phyloP scores from a whole-genome alignment of 2,888 invertebrate genomes.

The Drosophila crucigera region DNA sequence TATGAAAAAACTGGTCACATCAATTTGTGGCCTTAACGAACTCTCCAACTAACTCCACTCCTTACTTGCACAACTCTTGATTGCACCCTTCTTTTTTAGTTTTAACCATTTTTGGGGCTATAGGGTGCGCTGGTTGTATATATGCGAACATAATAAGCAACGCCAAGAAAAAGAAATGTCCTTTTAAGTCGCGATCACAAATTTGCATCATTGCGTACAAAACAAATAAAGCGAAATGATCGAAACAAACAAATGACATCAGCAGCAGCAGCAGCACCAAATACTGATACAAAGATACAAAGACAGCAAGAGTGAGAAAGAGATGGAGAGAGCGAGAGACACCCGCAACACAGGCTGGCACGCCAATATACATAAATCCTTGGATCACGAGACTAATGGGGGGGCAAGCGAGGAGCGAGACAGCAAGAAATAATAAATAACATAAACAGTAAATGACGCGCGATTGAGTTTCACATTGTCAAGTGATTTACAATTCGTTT shows the following conservation, averaged over 20 bases:
- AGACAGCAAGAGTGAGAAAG: neutral
- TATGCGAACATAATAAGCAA: conserved; percentile 41
- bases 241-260: conserved; percentile 67
- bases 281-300: conserved; percentile 7
- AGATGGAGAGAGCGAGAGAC: conserved; percentile 27
- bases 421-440: conserved; percentile 76
- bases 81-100: conserved; percentile 35
- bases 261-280: conserved; percentile 27
- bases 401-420: neutral
- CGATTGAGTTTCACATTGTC: conserved; percentile 82
- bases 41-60: conserved; percentile 5
- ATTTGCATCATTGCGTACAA: conserved; percentile 72
- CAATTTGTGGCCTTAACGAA: conserved; percentile 7
- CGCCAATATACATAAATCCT: conserved; percentile 76
- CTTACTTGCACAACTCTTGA: conserved; percentile 18
- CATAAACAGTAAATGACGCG: conserved; percentile 77
- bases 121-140: conserved; percentile 24
- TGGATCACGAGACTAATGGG: conserved; percentile 57
- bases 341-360: conserved; percentile 51
- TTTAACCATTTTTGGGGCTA: conserved; percentile 29
- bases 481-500: conserved; percentile 80
- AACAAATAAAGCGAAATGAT: conserved; percentile 17
- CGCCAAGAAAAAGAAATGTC: conserved; percentile 52
- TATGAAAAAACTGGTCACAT: conserved; percentile 2
- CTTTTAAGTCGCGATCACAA: conserved; percentile 68